Conservation (phyloP, 2,797 vertebrate genomes). For the Arctocebus calabarensis region DNA sequence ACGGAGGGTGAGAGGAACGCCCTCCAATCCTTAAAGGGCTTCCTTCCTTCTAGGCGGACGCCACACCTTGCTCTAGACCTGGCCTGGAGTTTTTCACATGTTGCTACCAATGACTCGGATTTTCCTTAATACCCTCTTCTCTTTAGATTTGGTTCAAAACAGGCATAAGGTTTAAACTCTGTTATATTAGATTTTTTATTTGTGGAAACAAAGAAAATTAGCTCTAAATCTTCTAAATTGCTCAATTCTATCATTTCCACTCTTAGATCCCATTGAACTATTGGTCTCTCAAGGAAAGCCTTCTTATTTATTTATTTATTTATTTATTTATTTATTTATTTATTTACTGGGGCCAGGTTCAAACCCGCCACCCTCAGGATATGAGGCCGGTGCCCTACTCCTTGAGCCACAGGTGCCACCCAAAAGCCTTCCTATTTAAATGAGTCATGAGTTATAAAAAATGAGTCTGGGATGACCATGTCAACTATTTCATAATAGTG, state of each 20-base stretch:
- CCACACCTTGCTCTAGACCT: background rate
- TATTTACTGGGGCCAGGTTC: no score
- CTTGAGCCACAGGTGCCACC: no score
- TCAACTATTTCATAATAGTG: conserved; percentile 33
- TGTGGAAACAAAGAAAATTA: background rate
- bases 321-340: no score
- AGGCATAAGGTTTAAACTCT: background rate
- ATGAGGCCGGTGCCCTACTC: no score
- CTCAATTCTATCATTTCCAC: background rate
- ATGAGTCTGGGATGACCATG: background rate
- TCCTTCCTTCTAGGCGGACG: background rate
- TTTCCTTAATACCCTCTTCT: background rate
- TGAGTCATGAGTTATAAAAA: background rate
- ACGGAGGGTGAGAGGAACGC: no score
- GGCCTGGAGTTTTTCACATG: background rate
- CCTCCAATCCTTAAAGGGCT: no score
- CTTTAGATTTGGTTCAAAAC: background rate
- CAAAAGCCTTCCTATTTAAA: background rate
- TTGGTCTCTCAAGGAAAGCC: background rate
- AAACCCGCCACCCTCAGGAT: no score
- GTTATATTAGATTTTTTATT: background rate
- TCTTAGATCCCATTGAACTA: background rate
- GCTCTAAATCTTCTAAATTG: background rate
- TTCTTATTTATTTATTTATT: background rate
- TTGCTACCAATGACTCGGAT: no score